Conservation (phyloP, 2,888 invertebrate species). For the Dicyrtoma fusca region DNA sequence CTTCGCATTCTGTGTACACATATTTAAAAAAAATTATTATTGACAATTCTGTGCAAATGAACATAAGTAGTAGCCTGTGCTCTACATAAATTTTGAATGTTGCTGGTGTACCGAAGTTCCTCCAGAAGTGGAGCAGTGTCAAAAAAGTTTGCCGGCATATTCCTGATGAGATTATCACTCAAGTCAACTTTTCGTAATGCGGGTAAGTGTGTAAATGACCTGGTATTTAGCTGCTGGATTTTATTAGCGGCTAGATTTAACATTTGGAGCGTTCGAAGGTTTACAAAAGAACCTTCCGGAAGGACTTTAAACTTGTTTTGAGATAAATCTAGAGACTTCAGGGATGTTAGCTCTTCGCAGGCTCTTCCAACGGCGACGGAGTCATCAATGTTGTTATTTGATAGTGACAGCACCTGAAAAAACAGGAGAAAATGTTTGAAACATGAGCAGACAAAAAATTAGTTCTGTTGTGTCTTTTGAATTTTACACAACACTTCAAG, state of each 20-base stretch:
- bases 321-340: slow-evolving; percentile 72
- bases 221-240: slow-evolving; percentile 66
- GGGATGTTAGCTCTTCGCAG: slow-evolving; percentile 72
- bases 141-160: slow-evolving; percentile 81
- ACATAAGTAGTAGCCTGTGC: no score
- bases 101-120: slow-evolving; percentile 66
- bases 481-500: no score
- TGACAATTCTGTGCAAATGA: no score
- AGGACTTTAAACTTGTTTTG: slow-evolving; percentile 73
- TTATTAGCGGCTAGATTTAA: slow-evolving; percentile 51
- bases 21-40: no score
- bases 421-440: no score
- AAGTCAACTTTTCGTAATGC: slow-evolving; percentile 73
- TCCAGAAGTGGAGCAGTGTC: slow-evolving; percentile 64
- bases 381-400: slow-evolving; percentile 74
- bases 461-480: no score
- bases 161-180: slow-evolving; percentile 74
- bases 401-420: slow-evolving; percentile 70
- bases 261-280: slow-evolving; percentile 53
- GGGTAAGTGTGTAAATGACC: slow-evolving; percentile 78
- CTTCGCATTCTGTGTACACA: slow-evolving; percentile 48
- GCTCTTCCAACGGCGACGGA: slow-evolving; percentile 81
- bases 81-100: neutral
- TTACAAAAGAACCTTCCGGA: slow-evolving; percentile 64
- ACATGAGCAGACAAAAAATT: no score